Conservation (phyloP, 2,888 invertebrate species). For the Stegophylla sp. region DNA sequence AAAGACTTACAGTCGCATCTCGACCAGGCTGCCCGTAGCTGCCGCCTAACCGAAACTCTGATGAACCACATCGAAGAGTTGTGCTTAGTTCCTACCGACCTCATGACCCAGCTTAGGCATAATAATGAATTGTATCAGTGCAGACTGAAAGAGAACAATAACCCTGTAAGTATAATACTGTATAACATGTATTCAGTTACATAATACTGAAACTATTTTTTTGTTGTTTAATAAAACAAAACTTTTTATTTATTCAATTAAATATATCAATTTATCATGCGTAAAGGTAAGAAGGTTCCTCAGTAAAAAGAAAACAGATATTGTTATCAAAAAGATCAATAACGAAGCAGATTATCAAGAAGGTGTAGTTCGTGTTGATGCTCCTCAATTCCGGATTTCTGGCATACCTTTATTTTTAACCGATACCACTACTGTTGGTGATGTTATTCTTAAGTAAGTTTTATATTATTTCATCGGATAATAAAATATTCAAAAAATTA, state of each 20-base stretch:
- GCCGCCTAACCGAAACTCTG: constrained; percentile 82
- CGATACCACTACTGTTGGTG: constrained; percentile 66
- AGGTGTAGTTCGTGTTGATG: constrained; percentile 64
- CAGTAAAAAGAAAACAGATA: constrained; percentile 61
- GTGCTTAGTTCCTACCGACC: constrained; percentile 79
- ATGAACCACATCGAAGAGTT: constrained; percentile 79
- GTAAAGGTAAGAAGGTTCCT: constrained; percentile 63
- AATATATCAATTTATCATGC: neutral
- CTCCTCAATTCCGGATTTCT: constrained; percentile 64
- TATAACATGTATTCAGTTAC: neutral
- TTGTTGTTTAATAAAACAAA: neutral
- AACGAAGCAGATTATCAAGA: constrained; percentile 64
- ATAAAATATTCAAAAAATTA: neutral
- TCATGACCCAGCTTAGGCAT: constrained; percentile 72
- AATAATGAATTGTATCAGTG: constrained; percentile 67
- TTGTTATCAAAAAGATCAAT: constrained; percentile 63
- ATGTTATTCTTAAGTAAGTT: constrained; percentile 66
- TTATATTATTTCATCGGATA: neutral
- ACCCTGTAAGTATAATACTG: constrained; percentile 62
- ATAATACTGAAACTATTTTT: neutral
- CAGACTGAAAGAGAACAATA: constrained; percentile 64
- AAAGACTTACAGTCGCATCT: constrained; percentile 77
- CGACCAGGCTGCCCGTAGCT: constrained; percentile 85
- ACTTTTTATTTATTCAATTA: too few species aligned
- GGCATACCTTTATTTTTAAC: constrained; percentile 65